Base-by-base conservation (phyloP, 2,113 vertebrate genomes). In the Paradisaea rubra region DNA sequence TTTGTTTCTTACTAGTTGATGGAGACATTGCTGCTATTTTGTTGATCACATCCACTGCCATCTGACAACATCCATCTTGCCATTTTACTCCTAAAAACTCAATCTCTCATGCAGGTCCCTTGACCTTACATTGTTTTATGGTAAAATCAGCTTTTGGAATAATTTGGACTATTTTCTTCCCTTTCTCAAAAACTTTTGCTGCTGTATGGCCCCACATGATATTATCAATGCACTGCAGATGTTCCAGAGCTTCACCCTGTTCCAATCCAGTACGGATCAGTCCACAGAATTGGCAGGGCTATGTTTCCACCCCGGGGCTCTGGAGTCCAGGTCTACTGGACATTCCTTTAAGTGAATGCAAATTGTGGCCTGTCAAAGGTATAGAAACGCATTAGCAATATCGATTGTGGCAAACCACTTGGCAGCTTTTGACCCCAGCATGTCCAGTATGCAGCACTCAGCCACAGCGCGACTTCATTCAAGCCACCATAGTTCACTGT, bases 361-460 rank as follows among this genome's bases (percentile, higher is more conserved):
- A 77, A 49, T 16, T 42, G 49, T 14, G 41, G 35, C 18, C 31
- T 37, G 42, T 27, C 42, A 44, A 56, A 89, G 41, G 15, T 61
- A 56, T 4, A 49, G 49, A 42, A 77, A 70, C 1, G 0, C 27
- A 77, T 42, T 5, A 69, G 30, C 22, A 56, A 14, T 17, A 52
- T 10, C 42, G 23, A 0, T 8, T 56, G 56, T 42, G 49, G 56
- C 41, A 63, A 69, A 56, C 49, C 33, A 50, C 56, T 56, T 50
- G 27, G 31, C 60, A 76, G 41, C 23, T 56, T 56, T 37, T 50
- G 42, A 49, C 35, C 70, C 25, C 41, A 77, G 49, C 13, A 63
- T 1, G 10, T 42, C 56, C 35, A 61, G 49, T 12, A 49, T 0
- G 0, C 64, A 63, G 30, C 47, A 82, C 30, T 47, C 16, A 41